Percentiles rank a stretch among this genome's conserved stretches.
Conservation (phyloP, 1,140 invertebrate genomes). For the Metopolophium dirhodum region DNA sequence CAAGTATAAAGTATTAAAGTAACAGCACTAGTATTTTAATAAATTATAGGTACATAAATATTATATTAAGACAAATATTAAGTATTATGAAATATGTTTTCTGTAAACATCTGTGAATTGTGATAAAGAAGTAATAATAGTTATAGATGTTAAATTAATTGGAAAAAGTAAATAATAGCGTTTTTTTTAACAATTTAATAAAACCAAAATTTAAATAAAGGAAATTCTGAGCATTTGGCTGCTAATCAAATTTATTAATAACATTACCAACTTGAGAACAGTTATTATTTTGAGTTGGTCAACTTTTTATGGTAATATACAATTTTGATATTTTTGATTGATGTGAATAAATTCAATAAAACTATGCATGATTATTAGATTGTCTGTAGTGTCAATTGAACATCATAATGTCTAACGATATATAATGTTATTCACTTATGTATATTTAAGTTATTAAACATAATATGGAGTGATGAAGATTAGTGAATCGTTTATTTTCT, state of each 20-base stretch:
- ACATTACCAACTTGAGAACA: background rate
- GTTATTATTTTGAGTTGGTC: background rate
- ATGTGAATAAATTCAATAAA: no score
- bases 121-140: background rate
- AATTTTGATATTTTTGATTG: background rate
- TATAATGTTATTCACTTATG: background rate
- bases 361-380: background rate
- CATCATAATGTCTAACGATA: background rate
- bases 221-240: no score
- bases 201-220: no score
- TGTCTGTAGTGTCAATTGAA: background rate
- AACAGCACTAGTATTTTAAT: no score
- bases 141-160: background rate
- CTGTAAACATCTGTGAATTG: no score
- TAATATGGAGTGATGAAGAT: background rate
- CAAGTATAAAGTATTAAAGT: no score
- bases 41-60: no score
- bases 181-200: no score
- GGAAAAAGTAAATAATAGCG: no score
- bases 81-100: no score
- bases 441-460: background rate
- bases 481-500: background rate
- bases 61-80: no score
- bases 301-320: background rate
- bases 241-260: no score